phyloP scores from a whole-genome alignment of 2,797 vertebrate species.

The Mormyrus hasselquistii region DNA sequence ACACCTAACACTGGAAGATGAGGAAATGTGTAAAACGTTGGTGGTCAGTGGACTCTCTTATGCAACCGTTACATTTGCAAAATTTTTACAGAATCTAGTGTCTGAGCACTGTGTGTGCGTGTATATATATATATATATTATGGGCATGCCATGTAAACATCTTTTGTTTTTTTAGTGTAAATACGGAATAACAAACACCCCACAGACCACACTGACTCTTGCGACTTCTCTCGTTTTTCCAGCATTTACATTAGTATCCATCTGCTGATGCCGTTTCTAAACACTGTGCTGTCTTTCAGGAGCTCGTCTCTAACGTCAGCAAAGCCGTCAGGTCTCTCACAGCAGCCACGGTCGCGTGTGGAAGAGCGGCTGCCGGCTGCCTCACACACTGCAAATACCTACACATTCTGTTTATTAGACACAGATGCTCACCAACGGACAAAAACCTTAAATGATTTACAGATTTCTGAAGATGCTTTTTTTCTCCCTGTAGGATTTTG shows the following conservation, averaged over 20 bases:
- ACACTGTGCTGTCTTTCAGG: background rate
- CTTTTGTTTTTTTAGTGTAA: no score
- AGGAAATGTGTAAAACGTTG: background rate
- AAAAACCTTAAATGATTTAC: background rate
- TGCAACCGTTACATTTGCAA: background rate
- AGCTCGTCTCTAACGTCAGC: background rate
- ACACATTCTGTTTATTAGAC: background rate
- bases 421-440: background rate
- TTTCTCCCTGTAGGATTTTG: background rate
- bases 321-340: background rate
- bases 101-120: background rate
- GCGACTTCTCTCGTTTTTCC: background rate
- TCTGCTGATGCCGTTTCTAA: background rate
- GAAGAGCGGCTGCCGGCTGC: background rate
- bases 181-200: no score
- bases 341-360: background rate
- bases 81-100: background rate
- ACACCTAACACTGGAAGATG: background rate
- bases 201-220: background rate
- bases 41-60: background rate
- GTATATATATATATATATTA: background rate
- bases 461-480: background rate
- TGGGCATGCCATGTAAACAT: background rate
- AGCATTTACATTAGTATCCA: background rate
- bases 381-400: background rate